Evolutionary conservation across 2,797 vertebrate species (phyloP).

Genomic region (Enteromius trimaculatus): DNA sequence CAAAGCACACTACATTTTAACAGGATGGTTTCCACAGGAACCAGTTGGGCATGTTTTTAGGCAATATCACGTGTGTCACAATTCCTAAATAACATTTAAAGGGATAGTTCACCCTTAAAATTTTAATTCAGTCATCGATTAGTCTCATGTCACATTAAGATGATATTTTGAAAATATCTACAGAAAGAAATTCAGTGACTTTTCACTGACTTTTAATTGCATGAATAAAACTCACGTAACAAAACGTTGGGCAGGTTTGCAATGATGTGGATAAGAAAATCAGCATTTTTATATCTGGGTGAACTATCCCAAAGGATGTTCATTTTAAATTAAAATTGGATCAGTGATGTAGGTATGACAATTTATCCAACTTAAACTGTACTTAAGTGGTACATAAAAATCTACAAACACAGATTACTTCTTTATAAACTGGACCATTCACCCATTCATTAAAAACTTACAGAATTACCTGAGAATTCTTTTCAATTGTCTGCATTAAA

Average conservation of each 20-base stretch:
- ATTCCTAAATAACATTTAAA: slow-evolving; percentile 39
- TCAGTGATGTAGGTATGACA: slow-evolving; percentile 20
- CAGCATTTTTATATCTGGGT: background rate
- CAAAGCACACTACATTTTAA: slow-evolving; percentile 26
- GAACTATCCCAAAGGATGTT: background rate
- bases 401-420: slow-evolving; percentile 35
- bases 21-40: slow-evolving; percentile 59
- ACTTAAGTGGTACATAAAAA: slow-evolving; percentile 37
- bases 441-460: slow-evolving; percentile 57
- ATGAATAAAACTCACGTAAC: background rate
- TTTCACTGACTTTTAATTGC: background rate
- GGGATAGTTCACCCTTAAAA: background rate
- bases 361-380: slow-evolving; percentile 40
- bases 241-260: background rate
- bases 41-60: slow-evolving; percentile 45
- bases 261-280: background rate
- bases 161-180: background rate
- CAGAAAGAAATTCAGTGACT: background rate
- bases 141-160: background rate
- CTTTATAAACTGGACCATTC: slow-evolving; percentile 64
- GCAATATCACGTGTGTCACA: slow-evolving; percentile 20
- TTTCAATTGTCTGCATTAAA: slow-evolving; percentile 66
- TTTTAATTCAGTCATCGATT: background rate
- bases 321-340: slow-evolving; percentile 35
- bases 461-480: slow-evolving; percentile 78